Evolutionary conservation across 2,113 vertebrate species (phyloP).

Genomic region (Dermatemys mawii): DNA sequence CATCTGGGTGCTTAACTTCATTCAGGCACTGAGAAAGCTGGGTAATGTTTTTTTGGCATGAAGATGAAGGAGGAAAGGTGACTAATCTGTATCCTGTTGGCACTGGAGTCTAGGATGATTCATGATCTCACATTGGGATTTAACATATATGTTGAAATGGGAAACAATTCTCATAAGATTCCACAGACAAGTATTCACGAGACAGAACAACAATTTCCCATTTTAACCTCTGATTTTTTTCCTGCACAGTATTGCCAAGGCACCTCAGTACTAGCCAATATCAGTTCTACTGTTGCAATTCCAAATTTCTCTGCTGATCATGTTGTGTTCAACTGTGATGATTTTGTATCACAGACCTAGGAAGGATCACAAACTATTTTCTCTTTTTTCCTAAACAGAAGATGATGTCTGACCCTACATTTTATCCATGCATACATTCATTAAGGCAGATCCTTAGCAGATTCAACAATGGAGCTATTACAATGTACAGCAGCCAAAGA

Average conservation of each 20-base stretch:
- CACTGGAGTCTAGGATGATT: not conserved
- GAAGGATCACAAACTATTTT: not conserved
- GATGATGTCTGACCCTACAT: not conserved
- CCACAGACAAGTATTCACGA: not conserved
- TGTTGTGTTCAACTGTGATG: fast-evolving
- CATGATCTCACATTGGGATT: not conserved
- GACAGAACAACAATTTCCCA: not conserved
- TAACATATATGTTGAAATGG: not conserved
- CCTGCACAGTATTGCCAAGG: not conserved
- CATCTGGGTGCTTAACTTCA: not conserved
- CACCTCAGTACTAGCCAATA: not conserved
- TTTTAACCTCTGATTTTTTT: not conserved
- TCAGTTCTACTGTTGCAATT: not conserved
- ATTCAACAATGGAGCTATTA: not conserved
- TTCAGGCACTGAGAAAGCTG: not conserved
- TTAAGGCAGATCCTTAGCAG: not conserved
- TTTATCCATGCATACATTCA: not conserved
- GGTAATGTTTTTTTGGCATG: not conserved
- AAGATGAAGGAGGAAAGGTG: not conserved
- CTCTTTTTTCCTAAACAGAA: not conserved
- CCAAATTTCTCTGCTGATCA: not conserved
- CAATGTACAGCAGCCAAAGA: not conserved
- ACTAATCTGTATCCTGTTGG: not conserved
- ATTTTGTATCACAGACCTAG: not conserved
- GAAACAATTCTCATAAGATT: not conserved